Evolutionary conservation across 1,140 invertebrate genomes (phyloP).

Genomic region (Drosophila mayri): DNA sequence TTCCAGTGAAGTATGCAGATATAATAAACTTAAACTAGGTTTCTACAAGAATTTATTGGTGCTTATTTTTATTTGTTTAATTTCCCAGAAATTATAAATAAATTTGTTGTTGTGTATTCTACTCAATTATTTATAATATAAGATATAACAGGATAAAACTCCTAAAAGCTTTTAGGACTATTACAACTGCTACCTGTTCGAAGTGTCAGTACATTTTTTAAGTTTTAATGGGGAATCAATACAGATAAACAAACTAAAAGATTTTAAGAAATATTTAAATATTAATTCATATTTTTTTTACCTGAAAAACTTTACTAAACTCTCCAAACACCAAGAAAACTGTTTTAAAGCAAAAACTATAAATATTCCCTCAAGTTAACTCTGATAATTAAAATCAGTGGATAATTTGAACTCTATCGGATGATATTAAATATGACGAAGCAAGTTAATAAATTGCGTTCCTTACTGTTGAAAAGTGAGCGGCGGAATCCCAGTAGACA

Average conservation of each 20-base stretch:
- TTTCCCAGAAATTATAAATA: not conserved
- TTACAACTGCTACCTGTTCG: not conserved
- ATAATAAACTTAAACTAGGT: not conserved
- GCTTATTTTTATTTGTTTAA: not conserved
- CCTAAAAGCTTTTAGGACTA: not conserved
- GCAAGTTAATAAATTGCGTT: constrained; percentile 49
- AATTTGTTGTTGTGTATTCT: not conserved
- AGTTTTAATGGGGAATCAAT: not conserved
- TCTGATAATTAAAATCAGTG: not conserved
- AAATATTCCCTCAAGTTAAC: not conserved
- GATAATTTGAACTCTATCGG: constrained; percentile 12
- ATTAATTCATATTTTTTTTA: not conserved
- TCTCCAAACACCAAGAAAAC: no score
- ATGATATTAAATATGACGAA: constrained; percentile 36
- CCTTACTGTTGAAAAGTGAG: constrained; percentile 51
- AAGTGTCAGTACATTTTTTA: not conserved
- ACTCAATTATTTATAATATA: not conserved
- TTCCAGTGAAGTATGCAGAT: not conserved
- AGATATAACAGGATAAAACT: not conserved
- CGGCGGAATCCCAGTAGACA: constrained; percentile 23
- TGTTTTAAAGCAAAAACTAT: no score
- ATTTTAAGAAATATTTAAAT: not conserved
- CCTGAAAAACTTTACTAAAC: not conserved
- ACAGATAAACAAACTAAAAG: not conserved
- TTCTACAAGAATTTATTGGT: not conserved